Conservation (phyloP, 2,888 invertebrate species). For the Corbicula japonica region DNA sequence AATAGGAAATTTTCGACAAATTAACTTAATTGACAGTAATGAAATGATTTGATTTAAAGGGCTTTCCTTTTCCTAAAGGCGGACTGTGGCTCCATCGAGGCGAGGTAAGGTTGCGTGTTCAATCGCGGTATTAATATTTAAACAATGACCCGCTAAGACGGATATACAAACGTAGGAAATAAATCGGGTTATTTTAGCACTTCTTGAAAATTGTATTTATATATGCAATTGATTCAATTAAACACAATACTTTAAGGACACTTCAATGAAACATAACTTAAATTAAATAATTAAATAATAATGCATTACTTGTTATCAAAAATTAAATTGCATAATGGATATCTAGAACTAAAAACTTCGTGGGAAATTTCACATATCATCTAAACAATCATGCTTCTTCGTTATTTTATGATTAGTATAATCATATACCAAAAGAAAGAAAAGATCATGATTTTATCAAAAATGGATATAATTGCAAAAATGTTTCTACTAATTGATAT, state of each 20-base stretch:
- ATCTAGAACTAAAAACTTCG: too few species aligned
- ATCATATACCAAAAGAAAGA: too few species aligned
- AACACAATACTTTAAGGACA: background rate
- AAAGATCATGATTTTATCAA: too few species aligned
- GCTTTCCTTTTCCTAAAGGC: constrained; percentile 2
- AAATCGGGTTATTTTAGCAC: constrained; percentile 13
- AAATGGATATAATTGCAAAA: too few species aligned
- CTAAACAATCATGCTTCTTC: too few species aligned
- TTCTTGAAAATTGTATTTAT: background rate
- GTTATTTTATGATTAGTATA: too few species aligned
- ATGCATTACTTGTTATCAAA: too few species aligned
- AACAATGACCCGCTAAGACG: constrained; percentile 14
- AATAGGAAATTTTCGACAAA: constrained; percentile 38
- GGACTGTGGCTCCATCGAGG: constrained; percentile 7
- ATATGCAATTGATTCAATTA: background rate
- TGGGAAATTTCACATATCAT: too few species aligned
- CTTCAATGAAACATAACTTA: too few species aligned
- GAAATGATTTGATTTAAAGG: constrained; percentile 32
- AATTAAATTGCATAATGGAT: too few species aligned
- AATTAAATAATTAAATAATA: too few species aligned
- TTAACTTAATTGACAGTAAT: constrained; percentile 38
- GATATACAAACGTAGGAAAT: background rate
- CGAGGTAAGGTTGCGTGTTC: constrained; percentile 25
- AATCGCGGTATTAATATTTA: background rate
- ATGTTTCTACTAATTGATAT: too few species aligned